Percentiles rank a stretch among this genome's conserved stretches.
Conservation (phyloP, 2,888 invertebrate genomes). For the Drepana falcataria region DNA sequence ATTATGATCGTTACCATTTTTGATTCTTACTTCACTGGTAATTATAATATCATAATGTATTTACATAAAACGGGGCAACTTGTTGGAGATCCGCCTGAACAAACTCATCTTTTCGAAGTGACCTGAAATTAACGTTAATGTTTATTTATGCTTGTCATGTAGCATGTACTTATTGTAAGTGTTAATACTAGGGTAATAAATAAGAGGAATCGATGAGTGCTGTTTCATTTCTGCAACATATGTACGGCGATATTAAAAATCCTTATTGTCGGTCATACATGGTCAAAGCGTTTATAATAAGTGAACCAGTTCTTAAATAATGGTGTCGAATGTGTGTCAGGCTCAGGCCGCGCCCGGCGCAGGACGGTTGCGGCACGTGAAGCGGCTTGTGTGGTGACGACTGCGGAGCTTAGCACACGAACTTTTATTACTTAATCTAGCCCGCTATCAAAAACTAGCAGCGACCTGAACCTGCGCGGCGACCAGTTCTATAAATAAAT, state of each 20-base stretch:
- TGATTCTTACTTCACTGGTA: neutral
- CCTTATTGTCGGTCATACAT: slow-evolving; percentile 6
- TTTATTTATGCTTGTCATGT: slow-evolving; percentile 37
- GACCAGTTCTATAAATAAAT: slow-evolving; percentile 24
- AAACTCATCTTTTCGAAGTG: slow-evolving; percentile 30
- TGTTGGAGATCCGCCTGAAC: slow-evolving; percentile 29
- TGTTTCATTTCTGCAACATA: too few species aligned
- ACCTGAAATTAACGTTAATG: slow-evolving; percentile 44
- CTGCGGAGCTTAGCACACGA: too few species aligned
- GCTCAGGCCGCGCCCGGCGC: slow-evolving; percentile 15
- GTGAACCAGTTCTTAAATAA: slow-evolving; percentile 27
- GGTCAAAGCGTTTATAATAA: slow-evolving; percentile 13
- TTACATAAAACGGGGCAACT: neutral
- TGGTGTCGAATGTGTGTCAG: slow-evolving; percentile 37
- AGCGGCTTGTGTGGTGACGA: neutral
- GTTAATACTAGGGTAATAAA: slow-evolving; percentile 73
- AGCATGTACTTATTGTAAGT: slow-evolving; percentile 46
- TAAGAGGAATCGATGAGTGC: slow-evolving; percentile 57
- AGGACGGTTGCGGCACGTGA: neutral
- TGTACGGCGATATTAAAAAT: neutral
- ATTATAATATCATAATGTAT: slow-evolving; percentile 9
- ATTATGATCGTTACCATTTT: neutral
- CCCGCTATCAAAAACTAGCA: slow-evolving; percentile 30
- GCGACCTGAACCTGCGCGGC: slow-evolving; percentile 21
- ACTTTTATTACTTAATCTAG: slow-evolving; percentile 33